phyloP scores from a whole-genome alignment of 2,888 invertebrate species.

The Troilus luridus region DNA sequence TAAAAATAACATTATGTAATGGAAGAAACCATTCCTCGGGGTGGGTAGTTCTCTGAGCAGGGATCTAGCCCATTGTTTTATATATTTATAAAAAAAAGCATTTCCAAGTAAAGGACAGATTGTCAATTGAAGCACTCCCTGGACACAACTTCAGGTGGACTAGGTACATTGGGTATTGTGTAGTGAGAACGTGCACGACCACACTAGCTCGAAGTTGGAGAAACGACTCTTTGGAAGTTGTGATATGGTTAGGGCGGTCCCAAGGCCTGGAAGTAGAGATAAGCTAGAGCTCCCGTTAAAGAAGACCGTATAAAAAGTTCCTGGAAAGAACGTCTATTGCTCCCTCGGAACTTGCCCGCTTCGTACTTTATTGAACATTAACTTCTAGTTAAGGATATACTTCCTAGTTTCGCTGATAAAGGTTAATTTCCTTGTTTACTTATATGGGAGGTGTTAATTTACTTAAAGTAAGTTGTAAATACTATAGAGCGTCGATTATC shows the following conservation, averaged over 20 bases:
- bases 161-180: background rate
- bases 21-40: too few species aligned
- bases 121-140: background rate
- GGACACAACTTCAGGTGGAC: background rate
- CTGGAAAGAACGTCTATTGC: background rate
- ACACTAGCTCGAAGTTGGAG: background rate
- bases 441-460: too few species aligned
- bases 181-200: background rate
- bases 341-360: background rate
- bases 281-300: conserved; percentile 31
- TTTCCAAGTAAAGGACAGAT: background rate
- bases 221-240: conserved; percentile 24
- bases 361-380: background rate
- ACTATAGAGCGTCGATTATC: too few species aligned
- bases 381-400: background rate
- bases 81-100: too few species aligned
- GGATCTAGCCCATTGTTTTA: too few species aligned
- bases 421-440: too few species aligned
- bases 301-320: conserved; percentile 37
- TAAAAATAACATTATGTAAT: too few species aligned
- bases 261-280: conserved; percentile 4
- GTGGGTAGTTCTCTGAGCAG: too few species aligned
- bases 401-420: too few species aligned
- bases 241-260: conserved; percentile 11
- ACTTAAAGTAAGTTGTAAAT: too few species aligned